Evolutionary conservation across 2,113 vertebrate genomes (phyloP), one percentile per base, ranked within the genome.

Genomic region (Ageneiosus marmoratus): DNA sequence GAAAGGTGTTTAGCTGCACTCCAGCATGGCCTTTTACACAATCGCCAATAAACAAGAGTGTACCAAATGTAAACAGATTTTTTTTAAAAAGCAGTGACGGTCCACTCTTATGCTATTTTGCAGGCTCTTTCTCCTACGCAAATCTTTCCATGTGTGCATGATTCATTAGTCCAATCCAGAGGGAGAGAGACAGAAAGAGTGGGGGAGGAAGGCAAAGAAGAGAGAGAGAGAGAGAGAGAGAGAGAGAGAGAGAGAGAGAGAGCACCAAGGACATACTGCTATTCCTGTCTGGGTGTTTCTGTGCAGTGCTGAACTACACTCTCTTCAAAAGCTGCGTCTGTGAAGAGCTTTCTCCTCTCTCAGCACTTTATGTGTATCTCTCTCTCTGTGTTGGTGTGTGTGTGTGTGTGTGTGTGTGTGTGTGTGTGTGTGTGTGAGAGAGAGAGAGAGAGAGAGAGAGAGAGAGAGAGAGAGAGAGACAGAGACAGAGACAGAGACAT

Each of bases 271-370:
- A 86, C 79, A 86, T 72, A 55, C 63, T 65, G 86, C 84, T 87
- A 87, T 87, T 87, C 81, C 80, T 87, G 86, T 85, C 86, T 80
- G 86, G 86, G 84, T 87, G 86, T 87, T 87, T 83, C 77, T 85
- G 77, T 65, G 86, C 77, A 85, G 72, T 83, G 72, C 67, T 24
- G 65, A 83, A 83, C 79, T 85, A 84, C 32, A 60, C 77, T 85
- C 83, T 80, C 81, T 72, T 83, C 84, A 86, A 84, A 86, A 84
- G 82, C 76, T 82, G 67, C 63, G 77, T 79, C 79, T 79, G 60
- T 77, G 70, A 80, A 82, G 75, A 83, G 75, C 86, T 86, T 79
- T 76, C 37, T 87, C 27, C 63, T 55, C 80, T 84, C 73, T 73
- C 80, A 82, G 51, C 53, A 77, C 79, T 73, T 46, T 83, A 2